These are phyloP conservation scores for Flabesymbios commensalis DNA, from an alignment of 2,888 invertebrate genomes.

Conservation along the genomic window DNA sequence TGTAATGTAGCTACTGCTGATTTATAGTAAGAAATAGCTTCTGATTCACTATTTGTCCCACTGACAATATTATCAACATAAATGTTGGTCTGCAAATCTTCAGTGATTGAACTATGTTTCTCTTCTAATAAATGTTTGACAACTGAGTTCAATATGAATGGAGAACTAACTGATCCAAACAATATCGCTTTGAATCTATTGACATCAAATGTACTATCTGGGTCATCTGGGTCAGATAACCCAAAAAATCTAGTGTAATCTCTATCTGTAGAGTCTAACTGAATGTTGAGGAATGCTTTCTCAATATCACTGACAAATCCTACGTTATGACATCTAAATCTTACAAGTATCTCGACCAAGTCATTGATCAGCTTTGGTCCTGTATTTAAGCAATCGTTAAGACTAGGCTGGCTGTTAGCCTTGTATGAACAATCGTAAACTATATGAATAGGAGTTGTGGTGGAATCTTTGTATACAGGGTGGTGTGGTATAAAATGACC, in stretches of 20 bases:
- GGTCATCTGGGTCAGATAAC: constrained; percentile 1
- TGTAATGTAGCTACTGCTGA: background rate
- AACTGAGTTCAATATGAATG: background rate
- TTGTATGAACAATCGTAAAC: background rate
- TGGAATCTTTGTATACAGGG: background rate
- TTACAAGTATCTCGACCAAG: background rate
- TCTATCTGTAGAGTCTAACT: background rate
- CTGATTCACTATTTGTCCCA: background rate
- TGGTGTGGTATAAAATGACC: constrained; percentile 7
- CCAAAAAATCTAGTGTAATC: constrained; percentile 3
- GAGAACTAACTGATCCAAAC: constrained; percentile 4
- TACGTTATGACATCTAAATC: background rate
- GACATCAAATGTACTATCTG: background rate
- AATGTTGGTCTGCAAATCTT: background rate
- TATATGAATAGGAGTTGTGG: constrained; percentile 2
- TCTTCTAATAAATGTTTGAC: background rate
- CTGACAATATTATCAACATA: constrained; percentile 3
- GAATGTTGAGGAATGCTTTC: constrained; percentile 10
- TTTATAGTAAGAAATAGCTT: constrained; percentile 6
- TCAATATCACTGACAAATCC: constrained; percentile 4
- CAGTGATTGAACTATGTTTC: background rate
- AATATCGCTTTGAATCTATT: background rate
- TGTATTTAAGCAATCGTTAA: constrained; percentile 7
- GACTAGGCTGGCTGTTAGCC: background rate
- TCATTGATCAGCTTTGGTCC: constrained; percentile 2